Evolutionary conservation across 2,888 invertebrate genomes (phyloP), one percentile per base, ranked within the genome.

Genomic region (Tachystola acroxantha): DNA sequence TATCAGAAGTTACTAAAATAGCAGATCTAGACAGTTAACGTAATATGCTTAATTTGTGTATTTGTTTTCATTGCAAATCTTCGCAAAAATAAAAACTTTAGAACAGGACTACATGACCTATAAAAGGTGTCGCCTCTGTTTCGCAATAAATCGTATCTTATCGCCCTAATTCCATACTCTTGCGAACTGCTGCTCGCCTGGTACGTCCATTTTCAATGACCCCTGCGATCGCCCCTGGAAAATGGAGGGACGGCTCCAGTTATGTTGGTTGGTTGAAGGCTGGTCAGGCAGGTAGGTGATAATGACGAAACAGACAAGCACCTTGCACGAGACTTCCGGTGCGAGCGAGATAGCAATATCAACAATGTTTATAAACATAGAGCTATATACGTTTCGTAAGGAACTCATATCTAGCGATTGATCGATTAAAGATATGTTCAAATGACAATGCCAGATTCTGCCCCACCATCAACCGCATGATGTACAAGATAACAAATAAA

Each of bases 321-420:
- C 37, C 46, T 71, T 71, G 57, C 70, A 57, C 49, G 56, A 55
- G 28, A 42, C 42, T 49, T 51, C 49, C 49, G 49, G 51, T 40
- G 46, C 39, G 43, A 30, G 27, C 33, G 52, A 53, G 60, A 57
- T 27, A 34, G 53, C 43, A 47, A 62, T 62, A n/a, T n/a, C n/a
- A n/a, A n/a, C n/a, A n/a, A n/a, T n/a, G n/a, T n/a, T n/a, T n/a
- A 58, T 52, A 64, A 66, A 67, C 62, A 68, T 45, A 31, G 29
- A 7, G 9, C 31, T 44, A 34, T 20, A 7, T 20, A 19, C 19
- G 19, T 19, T 19, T 19, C 19, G n/a, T n/a, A n/a, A n/a, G n/a
- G n/a, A n/a, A n/a, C n/a, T n/a, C n/a, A n/a, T n/a, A n/a, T n/a
- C n/a, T n/a, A n/a, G n/a, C n/a, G n/a, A n/a, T n/a, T n/a, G n/a